Base-by-base conservation (phyloP, 2,113 vertebrate genomes). In the Microcebus jonahi region DNA sequence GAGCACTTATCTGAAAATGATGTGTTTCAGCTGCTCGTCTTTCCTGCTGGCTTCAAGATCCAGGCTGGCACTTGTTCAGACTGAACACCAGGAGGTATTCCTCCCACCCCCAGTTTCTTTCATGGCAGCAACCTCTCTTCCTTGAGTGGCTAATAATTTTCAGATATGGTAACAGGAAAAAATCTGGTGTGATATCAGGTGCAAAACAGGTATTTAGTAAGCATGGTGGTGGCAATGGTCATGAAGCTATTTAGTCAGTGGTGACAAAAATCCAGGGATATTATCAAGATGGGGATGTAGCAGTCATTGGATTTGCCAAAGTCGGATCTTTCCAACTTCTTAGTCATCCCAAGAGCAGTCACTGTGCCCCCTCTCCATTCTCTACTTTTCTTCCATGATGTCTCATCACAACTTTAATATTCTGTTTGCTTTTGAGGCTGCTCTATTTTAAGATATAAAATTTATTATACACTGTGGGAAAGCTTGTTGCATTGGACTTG, bases 111-210 rank as follows among this genome's bases (percentile, higher is more conserved):
- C 57, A 31, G 5, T 50, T 39, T 80, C 25, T 25, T n/a, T 91
- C 31, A 36, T 4, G 50, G 76, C 4, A 23, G 77, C 57, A 34
- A 3, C 59, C 27, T 31, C 63, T 67, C 31, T 70, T 55, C 70
- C n/a, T 29, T 25, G 61, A 48, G 57, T 29, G 53, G 45, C 93
- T 68, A 21, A 50, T 73, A 21, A 5, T n/a, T 25, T 86, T 81
- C 61, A 68, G 59, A 12, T 48, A 6, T 1, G 39, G 34, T 65
- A 18, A 25, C 10, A 7, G n/a, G 84, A 77, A 90, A 45, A 70
- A 36, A 29, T 17, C n/a, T 31, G 50, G 31, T 14, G 0, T 2
- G 18, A 61, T 21, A 6, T n/a, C 27, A 0, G 23, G 53, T 42
- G 48, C 85, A 70, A n/a, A 63, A 11, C 23, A 77, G 34, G 25